Evolutionary conservation across 1,140 invertebrate species (phyloP).

Genomic region (Heliconius nattereri): DNA sequence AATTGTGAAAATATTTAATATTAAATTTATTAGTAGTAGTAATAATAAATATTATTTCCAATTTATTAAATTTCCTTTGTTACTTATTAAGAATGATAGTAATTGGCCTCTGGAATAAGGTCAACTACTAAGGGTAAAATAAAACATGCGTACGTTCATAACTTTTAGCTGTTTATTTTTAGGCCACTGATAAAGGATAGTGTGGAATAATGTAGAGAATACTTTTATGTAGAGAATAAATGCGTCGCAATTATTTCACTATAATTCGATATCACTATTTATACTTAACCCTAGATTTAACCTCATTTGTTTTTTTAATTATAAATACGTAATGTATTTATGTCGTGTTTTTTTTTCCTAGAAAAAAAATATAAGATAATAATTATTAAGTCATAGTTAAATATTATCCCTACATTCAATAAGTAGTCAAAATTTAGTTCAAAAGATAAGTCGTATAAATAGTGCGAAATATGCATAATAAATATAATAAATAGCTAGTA

Average conservation of each 20-base stretch:
- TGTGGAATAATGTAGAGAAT: neutral
- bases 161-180: conserved; percentile 9
- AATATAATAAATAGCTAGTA: neutral
- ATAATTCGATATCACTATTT: neutral
- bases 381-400: no score
- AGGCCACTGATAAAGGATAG: neutral
- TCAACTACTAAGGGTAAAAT: neutral
- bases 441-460: neutral
- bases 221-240: neutral
- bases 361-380: no score
- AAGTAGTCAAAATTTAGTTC: neutral
- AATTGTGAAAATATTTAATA: neutral
- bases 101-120: neutral
- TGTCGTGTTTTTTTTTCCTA: neutral
- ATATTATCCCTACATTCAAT: neutral
- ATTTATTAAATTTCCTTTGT: neutral
- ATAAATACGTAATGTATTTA: neutral
- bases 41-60: neutral
- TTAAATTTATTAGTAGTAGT: no score
- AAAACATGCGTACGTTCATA: neutral
- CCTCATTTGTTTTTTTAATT: neutral
- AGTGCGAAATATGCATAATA: neutral
- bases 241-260: neutral
- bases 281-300: neutral
- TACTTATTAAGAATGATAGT: neutral